Evolutionary conservation across 1,140 invertebrate genomes (phyloP).

Genomic region (Drosophila ananassae): DNA sequence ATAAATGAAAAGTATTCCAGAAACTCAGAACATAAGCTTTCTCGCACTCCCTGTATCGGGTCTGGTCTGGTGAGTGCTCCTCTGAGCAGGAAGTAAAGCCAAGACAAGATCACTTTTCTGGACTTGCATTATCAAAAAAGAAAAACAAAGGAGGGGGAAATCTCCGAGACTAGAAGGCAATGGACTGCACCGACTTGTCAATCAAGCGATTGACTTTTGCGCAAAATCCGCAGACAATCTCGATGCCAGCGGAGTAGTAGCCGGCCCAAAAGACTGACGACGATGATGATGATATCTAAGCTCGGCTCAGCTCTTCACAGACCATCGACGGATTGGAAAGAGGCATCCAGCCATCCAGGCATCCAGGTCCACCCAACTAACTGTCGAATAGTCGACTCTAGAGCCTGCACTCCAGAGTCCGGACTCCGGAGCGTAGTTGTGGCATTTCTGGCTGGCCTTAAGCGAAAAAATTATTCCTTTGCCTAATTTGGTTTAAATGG

Average conservation of each 20-base stretch:
- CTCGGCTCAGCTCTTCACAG: constrained; percentile 28
- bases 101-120: constrained; percentile 58
- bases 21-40: constrained; percentile 23
- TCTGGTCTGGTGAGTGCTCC: constrained; percentile 9
- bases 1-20: constrained; percentile 25
- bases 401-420: not conserved
- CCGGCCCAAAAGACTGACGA: constrained; percentile 31
- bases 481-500: constrained; percentile 80
- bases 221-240: constrained; percentile 77
- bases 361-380: constrained; percentile 4
- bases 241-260: constrained; percentile 44
- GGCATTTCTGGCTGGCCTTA: constrained; percentile 52
- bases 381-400: not conserved
- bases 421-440: constrained; percentile 30
- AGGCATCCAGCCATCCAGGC: constrained; percentile 14
- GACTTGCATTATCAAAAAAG: constrained; percentile 62
- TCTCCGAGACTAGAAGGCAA: constrained; percentile 14
- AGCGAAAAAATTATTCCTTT: constrained; percentile 75
- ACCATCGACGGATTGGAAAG: constrained; percentile 17
- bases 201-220: constrained; percentile 79
- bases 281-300: constrained; percentile 71
- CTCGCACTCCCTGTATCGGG: constrained; percentile 16
- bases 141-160: constrained; percentile 26
- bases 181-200: constrained; percentile 70
- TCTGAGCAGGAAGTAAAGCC: constrained; percentile 65